A percentile compares a stretch with the other conserved stretches of the same genome.
Conservation (phyloP, 2,797 vertebrate species). For the Smutsia gigantea region DNA sequence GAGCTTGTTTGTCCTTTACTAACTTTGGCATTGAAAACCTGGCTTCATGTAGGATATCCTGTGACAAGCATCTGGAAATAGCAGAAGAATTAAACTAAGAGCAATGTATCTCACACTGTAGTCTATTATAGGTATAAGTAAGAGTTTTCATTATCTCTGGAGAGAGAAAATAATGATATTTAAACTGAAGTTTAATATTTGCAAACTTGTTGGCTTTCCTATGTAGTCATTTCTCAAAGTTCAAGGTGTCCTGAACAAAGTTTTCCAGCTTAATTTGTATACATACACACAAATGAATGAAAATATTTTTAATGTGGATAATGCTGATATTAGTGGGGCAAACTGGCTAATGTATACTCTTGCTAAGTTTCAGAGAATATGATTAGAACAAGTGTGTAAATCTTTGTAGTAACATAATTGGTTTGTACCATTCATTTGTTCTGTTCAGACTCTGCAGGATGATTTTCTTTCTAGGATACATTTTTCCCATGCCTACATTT, state of each 20-base stretch:
- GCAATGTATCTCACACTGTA: background rate
- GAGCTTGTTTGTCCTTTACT: background rate
- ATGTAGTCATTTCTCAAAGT: background rate
- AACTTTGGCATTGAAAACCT: background rate
- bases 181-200: background rate
- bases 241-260: background rate
- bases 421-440: background rate
- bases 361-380: constrained; percentile 5
- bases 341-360: background rate
- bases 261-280: background rate
- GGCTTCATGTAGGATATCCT: background rate
- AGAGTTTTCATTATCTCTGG: background rate
- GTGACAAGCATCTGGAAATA: background rate
- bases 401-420: background rate
- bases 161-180: background rate
- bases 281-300: background rate
- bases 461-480: background rate
- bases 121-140: background rate
- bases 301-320: background rate
- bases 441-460: background rate
- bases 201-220: background rate
- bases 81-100: background rate
- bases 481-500: background rate
- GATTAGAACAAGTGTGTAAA: background rate
- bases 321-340: background rate